Conservation (phyloP, 2,113 vertebrate species). For the Podarcis cretensis region DNA sequence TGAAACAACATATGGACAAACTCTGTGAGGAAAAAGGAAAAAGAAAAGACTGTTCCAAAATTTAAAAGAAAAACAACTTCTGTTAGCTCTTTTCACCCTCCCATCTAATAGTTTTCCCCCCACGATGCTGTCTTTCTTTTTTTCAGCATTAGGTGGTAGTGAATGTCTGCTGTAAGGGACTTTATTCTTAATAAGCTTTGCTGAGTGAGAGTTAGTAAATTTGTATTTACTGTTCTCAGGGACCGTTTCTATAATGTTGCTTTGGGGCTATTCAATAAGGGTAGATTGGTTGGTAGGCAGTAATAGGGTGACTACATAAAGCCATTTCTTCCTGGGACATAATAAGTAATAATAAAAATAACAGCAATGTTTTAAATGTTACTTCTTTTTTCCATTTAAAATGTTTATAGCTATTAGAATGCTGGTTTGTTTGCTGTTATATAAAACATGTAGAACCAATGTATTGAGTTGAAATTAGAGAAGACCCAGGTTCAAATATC, state of each 20-base stretch:
- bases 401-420: background rate
- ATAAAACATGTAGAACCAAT: background rate
- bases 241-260: background rate
- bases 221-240: background rate
- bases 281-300: background rate
- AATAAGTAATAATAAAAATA: background rate
- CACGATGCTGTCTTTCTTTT: slow-evolving; percentile 19
- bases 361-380: background rate
- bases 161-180: slow-evolving; percentile 20
- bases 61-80: background rate
- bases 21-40: too few relatives aligned
- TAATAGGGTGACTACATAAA: background rate
- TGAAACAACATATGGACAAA: background rate
- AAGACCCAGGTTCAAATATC: background rate
- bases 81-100: background rate
- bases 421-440: background rate
- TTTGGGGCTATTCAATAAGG: background rate
- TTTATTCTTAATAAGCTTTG: slow-evolving; percentile 12
- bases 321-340: background rate
- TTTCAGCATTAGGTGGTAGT: slow-evolving; percentile 37
- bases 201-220: background rate
- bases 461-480: background rate
- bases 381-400: background rate
- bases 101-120: background rate
- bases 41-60: background rate